Conservation (phyloP, 1,140 invertebrate genomes). For the Listronotus bonariensis region DNA sequence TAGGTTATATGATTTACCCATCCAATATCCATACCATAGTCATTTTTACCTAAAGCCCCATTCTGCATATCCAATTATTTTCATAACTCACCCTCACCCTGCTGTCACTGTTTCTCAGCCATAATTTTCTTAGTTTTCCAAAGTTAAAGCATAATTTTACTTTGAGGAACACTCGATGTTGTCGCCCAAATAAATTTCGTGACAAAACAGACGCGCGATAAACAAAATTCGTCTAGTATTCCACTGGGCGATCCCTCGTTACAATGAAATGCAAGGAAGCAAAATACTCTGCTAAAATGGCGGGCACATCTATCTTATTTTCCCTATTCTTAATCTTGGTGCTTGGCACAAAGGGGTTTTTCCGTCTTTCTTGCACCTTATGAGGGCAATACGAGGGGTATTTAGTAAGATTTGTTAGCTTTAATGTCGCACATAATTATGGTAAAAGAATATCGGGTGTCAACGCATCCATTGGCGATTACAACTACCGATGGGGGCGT, state of each 20-base stretch:
- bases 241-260: constrained; percentile 19
- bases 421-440: no score
- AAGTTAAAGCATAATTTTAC: constrained; percentile 52
- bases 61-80: background rate
- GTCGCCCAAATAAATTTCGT: constrained; percentile 33
- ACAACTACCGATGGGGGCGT: no score
- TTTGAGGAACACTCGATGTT: constrained; percentile 47
- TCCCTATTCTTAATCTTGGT: constrained; percentile 50
- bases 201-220: constrained; percentile 10
- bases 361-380: background rate
- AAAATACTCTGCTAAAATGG: constrained; percentile 52
- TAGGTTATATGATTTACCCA: no score
- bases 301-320: constrained; percentile 54
- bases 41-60: background rate
- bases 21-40: background rate
- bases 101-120: constrained; percentile 26
- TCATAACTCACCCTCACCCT: constrained; percentile 10
- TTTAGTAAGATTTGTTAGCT: background rate
- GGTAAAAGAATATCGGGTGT: no score
- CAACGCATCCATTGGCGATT: no score
- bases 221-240: constrained; percentile 30
- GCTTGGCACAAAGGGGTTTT: constrained; percentile 34
- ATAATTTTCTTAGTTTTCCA: constrained; percentile 52
- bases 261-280: constrained; percentile 52
- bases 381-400: no score